Evolutionary conservation across 2,888 invertebrate genomes (phyloP).

Genomic region (Drosophila pseudotakahashii): DNA sequence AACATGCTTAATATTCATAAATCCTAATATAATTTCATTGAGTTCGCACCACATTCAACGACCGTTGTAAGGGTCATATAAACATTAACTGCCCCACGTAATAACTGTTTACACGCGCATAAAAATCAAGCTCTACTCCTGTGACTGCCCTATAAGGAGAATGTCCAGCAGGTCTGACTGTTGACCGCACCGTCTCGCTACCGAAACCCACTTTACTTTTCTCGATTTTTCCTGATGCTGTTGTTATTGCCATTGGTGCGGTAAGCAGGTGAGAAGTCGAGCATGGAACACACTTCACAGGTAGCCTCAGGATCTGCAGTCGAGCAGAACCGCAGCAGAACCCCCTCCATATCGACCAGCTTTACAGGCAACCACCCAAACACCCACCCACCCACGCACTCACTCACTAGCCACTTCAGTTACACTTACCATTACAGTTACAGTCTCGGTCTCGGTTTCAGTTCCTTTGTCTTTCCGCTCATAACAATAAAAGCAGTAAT

Average conservation of each 20-base stretch:
- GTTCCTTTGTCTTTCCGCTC: conserved; percentile 43
- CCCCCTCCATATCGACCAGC: conserved; percentile 15
- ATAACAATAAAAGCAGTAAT: conserved; percentile 46
- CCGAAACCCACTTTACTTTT: conserved; percentile 2
- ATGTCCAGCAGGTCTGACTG: conserved; percentile 29
- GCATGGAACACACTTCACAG: conserved; percentile 34
- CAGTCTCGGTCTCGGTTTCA: conserved; percentile 24
- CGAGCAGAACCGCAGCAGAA: conserved; percentile 28
- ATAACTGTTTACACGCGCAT: conserved; percentile 32
- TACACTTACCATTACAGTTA: conserved; percentile 33
- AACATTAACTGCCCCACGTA: conserved; percentile 28
- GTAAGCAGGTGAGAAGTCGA: conserved; percentile 43
- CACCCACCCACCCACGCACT: background rate
- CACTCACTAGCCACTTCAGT: conserved; percentile 24
- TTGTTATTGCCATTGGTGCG: conserved; percentile 28
- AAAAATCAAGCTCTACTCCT: conserved; percentile 25
- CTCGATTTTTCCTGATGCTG: conserved; percentile 14
- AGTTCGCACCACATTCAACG: conserved; percentile 26
- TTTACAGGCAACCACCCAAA: background rate
- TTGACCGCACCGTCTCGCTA: conserved; percentile 10
- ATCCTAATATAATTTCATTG: conserved; percentile 9
- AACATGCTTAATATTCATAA: background rate
- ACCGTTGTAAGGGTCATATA: conserved; percentile 10
- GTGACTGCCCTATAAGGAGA: conserved; percentile 2
- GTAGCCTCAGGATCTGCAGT: conserved; percentile 31